Evolutionary conservation across 2,113 vertebrate species (phyloP).

Genomic region (Irena cyanogastra): DNA sequence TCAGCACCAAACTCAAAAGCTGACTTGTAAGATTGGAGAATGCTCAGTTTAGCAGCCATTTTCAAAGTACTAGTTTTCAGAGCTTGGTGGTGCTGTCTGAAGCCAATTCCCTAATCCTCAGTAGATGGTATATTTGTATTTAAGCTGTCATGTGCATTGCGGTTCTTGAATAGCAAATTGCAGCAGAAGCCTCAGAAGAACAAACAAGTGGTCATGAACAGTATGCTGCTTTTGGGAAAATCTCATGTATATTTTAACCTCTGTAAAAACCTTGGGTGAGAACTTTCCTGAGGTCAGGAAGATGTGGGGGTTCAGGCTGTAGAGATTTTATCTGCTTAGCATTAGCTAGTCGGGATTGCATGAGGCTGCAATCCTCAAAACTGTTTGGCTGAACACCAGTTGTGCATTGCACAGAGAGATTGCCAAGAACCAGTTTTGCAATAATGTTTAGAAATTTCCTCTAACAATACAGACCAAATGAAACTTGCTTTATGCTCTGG

Average conservation of each 20-base stretch:
- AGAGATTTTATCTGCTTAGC: neutral
- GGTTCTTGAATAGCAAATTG: neutral
- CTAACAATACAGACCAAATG: neutral
- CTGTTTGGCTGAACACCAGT: slow-evolving; percentile 1
- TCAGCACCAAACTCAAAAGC: neutral
- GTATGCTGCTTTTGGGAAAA: neutral
- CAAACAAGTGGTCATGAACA: neutral
- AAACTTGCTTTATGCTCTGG: neutral
- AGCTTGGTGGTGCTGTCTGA: neutral
- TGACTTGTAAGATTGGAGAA: neutral
- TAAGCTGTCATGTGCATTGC: neutral
- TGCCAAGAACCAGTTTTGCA: slow-evolving; percentile 37
- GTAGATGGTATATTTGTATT: neutral
- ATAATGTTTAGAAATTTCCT: slow-evolving; percentile 13
- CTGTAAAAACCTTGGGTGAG: neutral
- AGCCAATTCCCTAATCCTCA: neutral
- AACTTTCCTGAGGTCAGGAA: neutral
- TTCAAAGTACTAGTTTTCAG: neutral
- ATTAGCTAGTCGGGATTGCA: neutral
- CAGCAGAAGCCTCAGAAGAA: neutral
- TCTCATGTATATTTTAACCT: neutral
- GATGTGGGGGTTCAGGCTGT: neutral
- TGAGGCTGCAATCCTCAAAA: neutral
- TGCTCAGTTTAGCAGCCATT: neutral
- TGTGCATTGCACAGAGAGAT: neutral